Base-by-base conservation (phyloP, 2,888 invertebrate species). In the Zaprionus obscuricornis region DNA sequence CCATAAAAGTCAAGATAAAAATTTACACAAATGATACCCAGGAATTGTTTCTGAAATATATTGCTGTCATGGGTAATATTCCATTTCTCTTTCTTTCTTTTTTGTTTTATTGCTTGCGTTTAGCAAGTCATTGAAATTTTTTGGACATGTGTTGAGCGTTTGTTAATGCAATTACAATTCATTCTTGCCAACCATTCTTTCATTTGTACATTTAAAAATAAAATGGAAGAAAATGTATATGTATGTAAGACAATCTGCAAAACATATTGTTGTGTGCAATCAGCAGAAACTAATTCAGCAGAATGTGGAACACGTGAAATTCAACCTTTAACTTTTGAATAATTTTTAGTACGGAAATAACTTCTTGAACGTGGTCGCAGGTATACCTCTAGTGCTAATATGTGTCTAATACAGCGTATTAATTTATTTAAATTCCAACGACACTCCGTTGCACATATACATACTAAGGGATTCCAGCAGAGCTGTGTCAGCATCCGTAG, bases 361-460 rank as follows among this genome's bases (percentile, higher is more conserved):
- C 56, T 55, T 68, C 33, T 49, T 11, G 34, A 40, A 13, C 37
- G 7, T 34, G 45, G 37, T 10, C 20, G 13, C 36, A 42, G 39
- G 6, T 49, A 45, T 43, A 50, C 37, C 40, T 43, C 55, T 13
- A 65, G 62, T 76, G 75, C 78, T 81, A 81, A 81, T 81, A 73
- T 75, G 75, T 75, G 75, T 81, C 70, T 82, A 81, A 85, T 81
- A 73, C 59, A 78, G 75, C 73, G 78, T 78, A 78, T 82, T 85
- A 75, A 85, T 81, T 85, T 84, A 83, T 83, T 78, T 78, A 78
- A 83, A 83, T 76, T 76, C 52, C 56, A 52, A 65, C 43, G 56
- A 66, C 56, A 56, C 51, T 29, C 4, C 11, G n/a, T n/a, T 31
- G 13, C n/a, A n/a, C n/a, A n/a, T n/a, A n/a, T n/a, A n/a, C n/a